A percentile compares a stretch with the other conserved stretches of the same genome.
Evolutionary conservation across 2,797 vertebrate genomes (phyloP).

Genomic region (Smutsia gigantea): DNA sequence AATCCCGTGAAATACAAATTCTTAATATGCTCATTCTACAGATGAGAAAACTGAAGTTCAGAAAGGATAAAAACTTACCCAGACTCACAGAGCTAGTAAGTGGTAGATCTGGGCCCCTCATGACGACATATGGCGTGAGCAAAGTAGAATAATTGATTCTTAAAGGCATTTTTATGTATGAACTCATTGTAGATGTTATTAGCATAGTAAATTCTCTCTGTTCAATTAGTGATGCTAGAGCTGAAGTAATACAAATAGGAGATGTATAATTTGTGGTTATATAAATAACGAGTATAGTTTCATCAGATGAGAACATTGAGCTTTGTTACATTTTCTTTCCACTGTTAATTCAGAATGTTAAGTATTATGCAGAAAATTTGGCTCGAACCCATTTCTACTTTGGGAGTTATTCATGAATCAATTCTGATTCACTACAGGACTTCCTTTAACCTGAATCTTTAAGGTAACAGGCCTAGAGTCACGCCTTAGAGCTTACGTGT

Average conservation of each 20-base stretch:
- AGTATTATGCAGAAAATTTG: slow-evolving; percentile 64
- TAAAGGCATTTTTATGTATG: slow-evolving; percentile 23
- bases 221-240: slow-evolving; percentile 48
- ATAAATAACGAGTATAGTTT: slow-evolving; percentile 64
- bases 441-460: slow-evolving; percentile 10
- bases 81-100: neutral
- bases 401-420: slow-evolving; percentile 31
- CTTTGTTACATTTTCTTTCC: slow-evolving; percentile 49
- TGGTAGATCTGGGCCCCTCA: neutral
- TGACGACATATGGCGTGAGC: neutral
- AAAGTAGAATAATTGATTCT: slow-evolving; percentile 33
- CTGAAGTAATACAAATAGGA: slow-evolving; percentile 62
- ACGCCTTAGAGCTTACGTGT: neutral
- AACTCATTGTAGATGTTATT: slow-evolving; percentile 20
- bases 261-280: slow-evolving; percentile 53
- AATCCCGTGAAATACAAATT: neutral
- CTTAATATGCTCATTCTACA: neutral
- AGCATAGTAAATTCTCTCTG: slow-evolving; percentile 60
- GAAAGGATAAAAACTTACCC: neutral
- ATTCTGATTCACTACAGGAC: slow-evolving; percentile 28
- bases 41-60: slow-evolving; percentile 33
- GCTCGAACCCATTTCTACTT: slow-evolving; percentile 61
- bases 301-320: neutral
- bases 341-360: slow-evolving; percentile 54
- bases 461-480: neutral